phyloP scores from a whole-genome alignment of 2,113 vertebrate genomes.

The Plestiodon gilberti region DNA sequence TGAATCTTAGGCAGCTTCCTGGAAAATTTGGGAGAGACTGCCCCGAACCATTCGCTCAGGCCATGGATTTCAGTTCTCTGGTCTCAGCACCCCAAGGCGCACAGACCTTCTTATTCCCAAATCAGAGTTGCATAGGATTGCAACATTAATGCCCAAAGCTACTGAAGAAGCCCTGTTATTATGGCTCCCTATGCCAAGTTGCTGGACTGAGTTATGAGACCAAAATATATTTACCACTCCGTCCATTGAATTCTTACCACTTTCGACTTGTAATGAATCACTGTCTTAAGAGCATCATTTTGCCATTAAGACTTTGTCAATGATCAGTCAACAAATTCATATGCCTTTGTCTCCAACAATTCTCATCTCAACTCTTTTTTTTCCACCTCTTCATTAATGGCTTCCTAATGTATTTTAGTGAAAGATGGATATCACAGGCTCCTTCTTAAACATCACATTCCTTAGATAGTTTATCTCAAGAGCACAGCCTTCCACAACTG shows the following conservation, averaged over 20 bases:
- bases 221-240: slow-evolving; percentile 39
- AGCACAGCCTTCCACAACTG: slow-evolving; percentile 55
- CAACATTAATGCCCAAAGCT: not conserved
- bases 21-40: too few species aligned
- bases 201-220: not conserved
- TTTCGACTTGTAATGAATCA: slow-evolving; percentile 47
- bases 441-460: slow-evolving; percentile 64
- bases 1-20: too few species aligned
- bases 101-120: not conserved
- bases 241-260: slow-evolving; percentile 34
- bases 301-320: slow-evolving; percentile 59
- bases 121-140: not conserved
- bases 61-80: too few species aligned
- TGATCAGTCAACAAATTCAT: slow-evolving; percentile 59
- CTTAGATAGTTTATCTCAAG: slow-evolving; percentile 69
- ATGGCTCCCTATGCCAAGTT: not conserved
- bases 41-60: too few species aligned
- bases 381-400: slow-evolving; percentile 65
- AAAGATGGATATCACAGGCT: slow-evolving; percentile 63
- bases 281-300: slow-evolving; percentile 60
- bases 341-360: slow-evolving; percentile 63
- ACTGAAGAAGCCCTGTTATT: not conserved
- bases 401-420: slow-evolving; percentile 67
- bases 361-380: slow-evolving; percentile 51
- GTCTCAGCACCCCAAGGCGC: too few species aligned